Conservation (phyloP, 1,140 invertebrate species). For the Epicauta chinensis region DNA sequence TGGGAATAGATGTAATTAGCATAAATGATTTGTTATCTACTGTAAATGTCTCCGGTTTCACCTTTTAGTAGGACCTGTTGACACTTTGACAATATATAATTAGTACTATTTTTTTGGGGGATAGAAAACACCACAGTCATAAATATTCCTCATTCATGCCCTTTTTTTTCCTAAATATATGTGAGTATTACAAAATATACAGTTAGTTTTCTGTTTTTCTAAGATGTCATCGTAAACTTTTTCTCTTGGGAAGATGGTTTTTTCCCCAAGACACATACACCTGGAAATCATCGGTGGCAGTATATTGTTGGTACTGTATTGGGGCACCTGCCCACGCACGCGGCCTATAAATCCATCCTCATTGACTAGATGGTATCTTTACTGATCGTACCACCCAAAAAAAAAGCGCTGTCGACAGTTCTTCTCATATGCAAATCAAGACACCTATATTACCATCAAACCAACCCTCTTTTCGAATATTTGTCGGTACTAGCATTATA, state of each 20-base stretch:
- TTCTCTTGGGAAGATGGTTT: too few species aligned
- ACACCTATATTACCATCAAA: too few species aligned
- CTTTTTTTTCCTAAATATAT: too few species aligned
- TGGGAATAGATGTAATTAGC: too few species aligned
- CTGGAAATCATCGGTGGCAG: constrained; percentile 10
- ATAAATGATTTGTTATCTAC: too few species aligned
- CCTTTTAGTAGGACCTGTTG: neutral
- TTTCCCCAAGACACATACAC: constrained; percentile 1
- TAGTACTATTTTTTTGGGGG: constrained; percentile 1
- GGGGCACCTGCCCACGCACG: constrained; percentile 23
- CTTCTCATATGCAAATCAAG: constrained; percentile 21
- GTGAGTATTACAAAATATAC: too few species aligned
- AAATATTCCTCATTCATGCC: constrained; percentile 6
- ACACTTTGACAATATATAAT: constrained; percentile 18
- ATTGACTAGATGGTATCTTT: constrained; percentile 17
- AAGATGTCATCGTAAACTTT: constrained; percentile 5
- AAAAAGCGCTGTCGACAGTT: constrained; percentile 16
- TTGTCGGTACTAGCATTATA: too few species aligned
- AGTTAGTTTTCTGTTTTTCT: neutral
- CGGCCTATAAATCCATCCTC: constrained; percentile 25
- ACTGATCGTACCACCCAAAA: neutral
- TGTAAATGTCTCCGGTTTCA: too few species aligned
- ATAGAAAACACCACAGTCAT: neutral
- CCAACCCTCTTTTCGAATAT: too few species aligned
- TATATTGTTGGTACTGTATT: neutral